These are phyloP conservation scores for Montipora foliosa DNA, from an alignment of 64 coral and sea anemone species.

Conservation along the genomic window DNA sequence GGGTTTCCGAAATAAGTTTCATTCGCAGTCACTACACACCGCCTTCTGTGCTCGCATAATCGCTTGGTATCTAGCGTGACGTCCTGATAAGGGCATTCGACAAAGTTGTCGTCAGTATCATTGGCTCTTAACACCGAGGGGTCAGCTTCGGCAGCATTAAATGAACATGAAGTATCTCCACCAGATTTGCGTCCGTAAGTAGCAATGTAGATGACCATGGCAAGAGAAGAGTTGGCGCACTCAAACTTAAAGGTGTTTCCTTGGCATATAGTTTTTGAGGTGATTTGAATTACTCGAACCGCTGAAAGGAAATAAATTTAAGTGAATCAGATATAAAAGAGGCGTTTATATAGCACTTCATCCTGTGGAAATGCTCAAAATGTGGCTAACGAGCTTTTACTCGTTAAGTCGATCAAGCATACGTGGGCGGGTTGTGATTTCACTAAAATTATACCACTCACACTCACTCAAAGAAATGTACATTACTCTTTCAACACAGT, in stretches of 20 bases:
- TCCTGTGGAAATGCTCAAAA: too few species aligned
- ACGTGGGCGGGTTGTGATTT: too few species aligned
- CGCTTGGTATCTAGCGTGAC: slow-evolving; percentile 4
- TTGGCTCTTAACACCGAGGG: not conserved
- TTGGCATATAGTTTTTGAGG: slow-evolving; percentile 45
- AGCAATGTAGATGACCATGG: slow-evolving; percentile 79
- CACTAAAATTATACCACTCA: too few species aligned
- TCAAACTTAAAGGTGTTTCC: not conserved
- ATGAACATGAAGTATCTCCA: slow-evolving; percentile 51
- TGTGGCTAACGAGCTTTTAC: not conserved
- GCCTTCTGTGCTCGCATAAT: slow-evolving; percentile 61
- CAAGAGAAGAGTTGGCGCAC: slow-evolving; percentile 71
- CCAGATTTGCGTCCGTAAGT: slow-evolving; percentile 30
- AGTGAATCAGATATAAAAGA: too few species aligned
- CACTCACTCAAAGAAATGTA: too few species aligned
- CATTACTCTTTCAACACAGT: too few species aligned
- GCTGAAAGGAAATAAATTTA: slow-evolving; percentile 14
- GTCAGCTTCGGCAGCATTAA: not conserved
- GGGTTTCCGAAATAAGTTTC: slow-evolving; percentile 54
- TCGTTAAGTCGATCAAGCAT: not conserved
- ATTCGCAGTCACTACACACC: slow-evolving; percentile 15
- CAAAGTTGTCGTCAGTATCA: not conserved
- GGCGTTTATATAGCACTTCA: too few species aligned
- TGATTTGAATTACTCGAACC: not conserved
- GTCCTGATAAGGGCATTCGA: not conserved